Percentiles rank a stretch among this genome's conserved stretches.
Evolutionary conservation across 2,113 vertebrate species (phyloP).

Genomic region (Larimichthys polyactis): DNA sequence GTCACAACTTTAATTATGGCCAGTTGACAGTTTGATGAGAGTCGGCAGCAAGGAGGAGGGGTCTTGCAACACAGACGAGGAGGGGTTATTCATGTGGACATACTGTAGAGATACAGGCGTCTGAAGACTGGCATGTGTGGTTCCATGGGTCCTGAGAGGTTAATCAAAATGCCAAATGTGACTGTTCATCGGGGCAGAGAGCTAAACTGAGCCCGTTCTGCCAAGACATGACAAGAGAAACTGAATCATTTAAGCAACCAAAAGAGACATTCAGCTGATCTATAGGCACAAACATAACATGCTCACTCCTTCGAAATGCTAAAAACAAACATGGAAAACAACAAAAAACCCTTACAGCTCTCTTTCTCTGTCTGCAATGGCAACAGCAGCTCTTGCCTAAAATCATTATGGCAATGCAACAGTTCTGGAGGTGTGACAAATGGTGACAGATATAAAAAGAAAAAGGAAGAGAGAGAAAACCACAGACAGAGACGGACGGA

Average conservation of each 20-base stretch:
- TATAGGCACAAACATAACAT: slow-evolving; percentile 18
- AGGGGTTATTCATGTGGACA: slow-evolving; percentile 25
- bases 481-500: slow-evolving; percentile 40
- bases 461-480: slow-evolving; percentile 29
- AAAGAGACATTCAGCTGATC: slow-evolving; percentile 29
- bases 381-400: slow-evolving; percentile 12
- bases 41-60: slow-evolving; percentile 19
- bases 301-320: not conserved
- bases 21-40: slow-evolving; percentile 82
- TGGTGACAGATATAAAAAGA: slow-evolving; percentile 53
- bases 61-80: slow-evolving; percentile 6
- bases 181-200: slow-evolving; percentile 47
- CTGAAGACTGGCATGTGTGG: slow-evolving; percentile 23
- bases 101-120: slow-evolving; percentile 14
- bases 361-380: not conserved
- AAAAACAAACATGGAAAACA: not conserved
- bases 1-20: slow-evolving; percentile 75
- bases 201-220: slow-evolving; percentile 60
- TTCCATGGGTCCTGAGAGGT: slow-evolving; percentile 50
- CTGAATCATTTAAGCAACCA: slow-evolving; percentile 47
- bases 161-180: slow-evolving; percentile 79
- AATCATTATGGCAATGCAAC: slow-evolving; percentile 21
- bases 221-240: slow-evolving; percentile 52
- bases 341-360: not conserved
- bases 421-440: slow-evolving; percentile 41